Evolutionary conservation across 23 tunicate genomes (phyloP), one percentile per base, ranked within the genome.

Genomic region (Halocynthia roretzi): DNA sequence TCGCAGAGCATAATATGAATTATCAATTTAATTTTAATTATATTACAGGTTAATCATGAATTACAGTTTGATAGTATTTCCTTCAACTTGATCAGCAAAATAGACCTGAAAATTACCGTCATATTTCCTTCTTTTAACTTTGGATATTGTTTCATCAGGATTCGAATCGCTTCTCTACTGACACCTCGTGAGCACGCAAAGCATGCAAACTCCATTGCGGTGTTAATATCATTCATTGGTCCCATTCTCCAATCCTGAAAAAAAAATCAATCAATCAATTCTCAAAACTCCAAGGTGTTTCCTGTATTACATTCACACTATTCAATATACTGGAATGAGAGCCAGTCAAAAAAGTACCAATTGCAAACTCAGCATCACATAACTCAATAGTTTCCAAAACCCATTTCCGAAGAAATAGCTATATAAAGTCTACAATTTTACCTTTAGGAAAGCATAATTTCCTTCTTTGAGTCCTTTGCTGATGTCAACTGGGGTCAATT

Each of bases 391-490:
- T 31, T 31, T 31, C 44, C 4, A 31, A 31, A 1, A 31, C 44
- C 4, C 44, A 31, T 31, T 31, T 31, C 44, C 44, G n/a, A n/a
- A 31, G 44, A 31, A 1, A 31, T 1, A 31, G 44, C 4, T 31
- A 1, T 31, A 31, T 31, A 31, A n/a, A 31, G 1, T 31, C 1
- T 31, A 31, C 44, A 31, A 31, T 31, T 31, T 9, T 7, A 86
- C 92, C 87, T 92, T 92, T 14, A 92, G 71, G 53, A 92, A 92
- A 56, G 98, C 98, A 40, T 78, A 83, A 64, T 92, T 92, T 68
- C 98, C 98, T 70, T 92, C 98, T 74, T 92, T 92, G 57, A 86
- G 62, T 6, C 98, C 98, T 56, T 92, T 92, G 78, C 98, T 92
- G 67, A 92, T 92, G 52, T 92, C 98, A 15, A 92, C 63, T 31